Evolutionary conservation across 2,797 vertebrate genomes (phyloP).

Genomic region (Chelonia mydas): DNA sequence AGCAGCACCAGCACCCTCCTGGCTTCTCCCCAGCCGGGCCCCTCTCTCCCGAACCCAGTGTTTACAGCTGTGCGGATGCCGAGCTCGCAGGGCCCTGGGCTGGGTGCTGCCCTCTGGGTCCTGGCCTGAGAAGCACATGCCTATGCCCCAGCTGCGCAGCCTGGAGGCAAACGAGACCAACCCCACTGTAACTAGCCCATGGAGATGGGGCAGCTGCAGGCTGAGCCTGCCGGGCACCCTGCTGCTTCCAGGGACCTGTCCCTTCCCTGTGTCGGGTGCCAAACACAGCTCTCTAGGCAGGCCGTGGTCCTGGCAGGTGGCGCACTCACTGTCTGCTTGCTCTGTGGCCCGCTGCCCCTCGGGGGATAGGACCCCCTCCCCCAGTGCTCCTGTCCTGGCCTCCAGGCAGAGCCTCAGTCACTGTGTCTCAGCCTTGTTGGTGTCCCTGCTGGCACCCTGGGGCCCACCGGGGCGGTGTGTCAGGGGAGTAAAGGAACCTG

Average conservation of each 20-base stretch:
- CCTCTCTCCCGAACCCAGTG: too few relatives aligned
- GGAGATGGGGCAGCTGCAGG: too few relatives aligned
- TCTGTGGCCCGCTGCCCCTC: background rate
- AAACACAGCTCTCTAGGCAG: background rate
- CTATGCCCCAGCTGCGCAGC: background rate
- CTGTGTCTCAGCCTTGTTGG: background rate
- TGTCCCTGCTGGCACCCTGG: background rate
- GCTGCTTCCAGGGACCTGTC: background rate
- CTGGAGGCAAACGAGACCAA: background rate
- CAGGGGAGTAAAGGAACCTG: background rate
- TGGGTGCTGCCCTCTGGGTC: too few relatives aligned
- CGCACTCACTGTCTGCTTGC: background rate
- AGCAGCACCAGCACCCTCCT: background rate
- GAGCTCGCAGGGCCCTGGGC: background rate
- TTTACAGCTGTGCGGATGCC: too few relatives aligned
- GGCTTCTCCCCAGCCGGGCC: background rate
- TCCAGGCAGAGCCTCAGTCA: background rate
- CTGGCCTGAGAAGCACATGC: background rate
- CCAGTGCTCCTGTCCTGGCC: background rate
- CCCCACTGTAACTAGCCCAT: background rate
- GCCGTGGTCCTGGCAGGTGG: too few relatives aligned
- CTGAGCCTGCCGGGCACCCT: too few relatives aligned
- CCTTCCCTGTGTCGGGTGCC: background rate
- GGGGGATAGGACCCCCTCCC: background rate
- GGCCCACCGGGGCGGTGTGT: background rate